Percentiles rank a stretch among this genome's conserved stretches.
phyloP scores from a whole-genome alignment of 1,140 invertebrate species.

The Olivierus martensii region DNA sequence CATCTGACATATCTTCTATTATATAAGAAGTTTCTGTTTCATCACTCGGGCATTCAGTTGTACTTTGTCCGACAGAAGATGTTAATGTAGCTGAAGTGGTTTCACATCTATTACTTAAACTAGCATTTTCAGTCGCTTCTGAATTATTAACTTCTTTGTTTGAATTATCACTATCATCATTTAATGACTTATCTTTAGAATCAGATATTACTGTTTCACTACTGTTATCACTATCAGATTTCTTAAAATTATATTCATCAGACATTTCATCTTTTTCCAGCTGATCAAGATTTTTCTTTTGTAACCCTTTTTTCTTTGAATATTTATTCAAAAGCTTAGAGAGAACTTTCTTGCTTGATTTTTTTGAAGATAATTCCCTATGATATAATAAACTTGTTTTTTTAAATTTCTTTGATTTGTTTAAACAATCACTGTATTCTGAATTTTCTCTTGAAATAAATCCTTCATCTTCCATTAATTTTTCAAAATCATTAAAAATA shows the following conservation, averaged over 20 bases:
- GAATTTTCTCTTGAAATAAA: slow-evolving; percentile 5
- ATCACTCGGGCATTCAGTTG: no score
- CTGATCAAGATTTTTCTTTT: slow-evolving; percentile 18
- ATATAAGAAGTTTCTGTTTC: background rate
- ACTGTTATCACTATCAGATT: no score
- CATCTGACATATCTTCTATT: slow-evolving; percentile 7
- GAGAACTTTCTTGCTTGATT: slow-evolving; percentile 10
- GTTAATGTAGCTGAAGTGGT: no score
- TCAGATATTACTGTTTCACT: no score
- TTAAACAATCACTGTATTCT: slow-evolving; percentile 5
- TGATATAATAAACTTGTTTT: slow-evolving; percentile 12
- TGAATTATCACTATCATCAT: background rate
- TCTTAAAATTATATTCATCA: no score
- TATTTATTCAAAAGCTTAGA: slow-evolving; percentile 18
- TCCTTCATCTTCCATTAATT: background rate
- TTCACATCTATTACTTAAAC: background rate
- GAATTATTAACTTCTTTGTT: background rate
- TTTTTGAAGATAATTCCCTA: slow-evolving; percentile 20
- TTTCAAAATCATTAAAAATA: background rate
- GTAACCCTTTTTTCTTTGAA: slow-evolving; percentile 10
- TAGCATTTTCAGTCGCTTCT: background rate
- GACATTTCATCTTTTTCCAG: slow-evolving; percentile 6
- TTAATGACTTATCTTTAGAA: no score
- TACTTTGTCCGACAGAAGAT: no score
- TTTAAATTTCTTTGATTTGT: slow-evolving; percentile 9